Base-by-base conservation (phyloP, 2,888 invertebrate species). In the Arenicola marina region DNA sequence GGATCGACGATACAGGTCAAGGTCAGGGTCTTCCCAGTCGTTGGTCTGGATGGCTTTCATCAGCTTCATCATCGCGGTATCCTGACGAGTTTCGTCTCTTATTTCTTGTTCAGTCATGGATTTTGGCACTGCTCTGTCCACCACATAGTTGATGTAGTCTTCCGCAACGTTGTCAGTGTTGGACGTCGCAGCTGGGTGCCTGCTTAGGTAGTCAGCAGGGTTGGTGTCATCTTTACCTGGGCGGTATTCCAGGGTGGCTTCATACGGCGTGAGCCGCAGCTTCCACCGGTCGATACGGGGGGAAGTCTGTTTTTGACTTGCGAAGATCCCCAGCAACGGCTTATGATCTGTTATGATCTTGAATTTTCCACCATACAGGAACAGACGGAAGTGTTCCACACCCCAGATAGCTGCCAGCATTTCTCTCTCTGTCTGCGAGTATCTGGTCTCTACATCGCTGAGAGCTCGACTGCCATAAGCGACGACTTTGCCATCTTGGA, bases 271-370 rank as follows among this genome's bases (percentile, higher is more conserved):
- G 7, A 48, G 48, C 7, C 48, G 48, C 15, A 48, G 11, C 7
- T 7, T 21, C 48, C 48, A 48, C 7, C 48, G 48, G 11, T 48
- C 48, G 24, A 48, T 48, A 24, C 48, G 48, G 26, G 48, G 18
- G 7, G 48, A 48, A 21, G 48, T 11, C 38, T 18, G 38, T 38
- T 11, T 18, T 18, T 15, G 18, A 18, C 18, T 38, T 11, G 38
- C 11, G 38, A 38, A 38, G 7, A 72, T 60, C 32, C 73, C 62
- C 1, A 51, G 32, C 21, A 59, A 48, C 15, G 70, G 68, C 56
- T 66, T 62, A 56, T 73, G 73, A 56, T 71, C 70, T 1, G 65
- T 68, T 21, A 66, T 31, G 24, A 72, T 46, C n/a, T 46, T 62
- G 57, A 73, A 65, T 18, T 34, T 45, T 33, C 43, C 54, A 29